Base-by-base conservation (phyloP, 1,140 invertebrate genomes). In the Limonius californicus region DNA sequence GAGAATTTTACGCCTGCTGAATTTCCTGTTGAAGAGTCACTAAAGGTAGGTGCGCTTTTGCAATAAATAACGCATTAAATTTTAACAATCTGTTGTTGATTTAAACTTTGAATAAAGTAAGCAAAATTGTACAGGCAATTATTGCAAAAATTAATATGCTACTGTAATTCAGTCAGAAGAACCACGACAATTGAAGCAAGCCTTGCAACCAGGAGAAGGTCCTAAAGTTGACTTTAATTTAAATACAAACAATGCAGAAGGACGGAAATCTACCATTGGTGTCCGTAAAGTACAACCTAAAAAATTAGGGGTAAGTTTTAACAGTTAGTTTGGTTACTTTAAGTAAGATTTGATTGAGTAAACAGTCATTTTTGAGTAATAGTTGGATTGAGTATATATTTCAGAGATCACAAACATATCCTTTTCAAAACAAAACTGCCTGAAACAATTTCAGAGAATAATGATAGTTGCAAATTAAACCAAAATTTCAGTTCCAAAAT, bases 251-350 rank as follows among this genome's bases (percentile, higher is more conserved):
- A 39, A 39, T 39, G 2, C 35, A 2, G 35, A 39, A 39, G 80
- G 82, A 61, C 81, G 85, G 57, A 92, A 90, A 74, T 80, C 88
- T 21, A 86, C 85, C 7, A 92, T 94, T 71, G 87, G 86, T 7
- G 81, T 81, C 21, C 78, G 87, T 54, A 90, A 88, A 78, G 76
- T 82, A 59, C 81, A 85, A 72, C 77, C 82, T 19, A 88, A 85
- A 72, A 82, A 83, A 75, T 75, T 81, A 45, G 85, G 84, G 61
- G 87, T 89, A 80, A 75, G 79, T 80, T n/a, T n/a, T n/a, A n/a
- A n/a, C n/a, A n/a, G n/a, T 65, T 55, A 23, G 12, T 59, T n/a
- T n/a, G n/a, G n/a, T n/a, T n/a, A n/a, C n/a, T n/a, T n/a, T n/a
- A n/a, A n/a, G n/a, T 32, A 32, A 32, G 11, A 32, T 32, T 32